Evolutionary conservation across 2,797 vertebrate species (phyloP).

Genomic region (Acrossocheilus fasciatus): DNA sequence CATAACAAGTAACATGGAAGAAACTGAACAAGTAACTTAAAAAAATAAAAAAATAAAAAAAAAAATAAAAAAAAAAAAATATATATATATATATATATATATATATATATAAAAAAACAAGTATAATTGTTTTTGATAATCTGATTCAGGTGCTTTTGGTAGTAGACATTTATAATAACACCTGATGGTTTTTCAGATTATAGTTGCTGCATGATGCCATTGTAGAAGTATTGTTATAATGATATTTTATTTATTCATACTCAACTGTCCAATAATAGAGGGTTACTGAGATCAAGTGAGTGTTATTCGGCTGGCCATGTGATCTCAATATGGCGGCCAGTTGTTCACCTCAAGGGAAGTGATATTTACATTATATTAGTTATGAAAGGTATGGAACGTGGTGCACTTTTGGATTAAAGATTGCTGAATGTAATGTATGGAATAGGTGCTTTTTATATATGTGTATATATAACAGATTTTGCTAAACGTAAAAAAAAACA

Average conservation of each 20-base stretch:
- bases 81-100: too few species aligned
- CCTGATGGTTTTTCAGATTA: background rate
- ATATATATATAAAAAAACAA: background rate
- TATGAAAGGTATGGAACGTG: background rate
- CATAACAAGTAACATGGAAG: background rate
- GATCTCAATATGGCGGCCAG: background rate
- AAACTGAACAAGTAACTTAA: background rate
- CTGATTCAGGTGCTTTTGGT: background rate
- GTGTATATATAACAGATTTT: background rate
- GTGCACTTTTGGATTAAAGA: background rate
- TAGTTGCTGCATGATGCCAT: background rate
- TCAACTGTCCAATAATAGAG: slow-evolving; percentile 7
- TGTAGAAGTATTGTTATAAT: background rate
- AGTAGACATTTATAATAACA: background rate
- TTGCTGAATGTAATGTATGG: background rate
- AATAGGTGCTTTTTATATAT: background rate
- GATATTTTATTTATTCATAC: background rate
- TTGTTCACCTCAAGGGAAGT: background rate
- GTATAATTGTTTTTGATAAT: background rate
- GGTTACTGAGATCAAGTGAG: slow-evolving; percentile 7
- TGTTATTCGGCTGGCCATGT: background rate
- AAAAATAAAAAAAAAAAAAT: too few species aligned
- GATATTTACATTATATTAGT: background rate
- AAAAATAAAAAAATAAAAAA: background rate
- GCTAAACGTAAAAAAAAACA: background rate